phyloP scores from a whole-genome alignment of 2,797 vertebrate species.

The Hephaestus fuliginosus region DNA sequence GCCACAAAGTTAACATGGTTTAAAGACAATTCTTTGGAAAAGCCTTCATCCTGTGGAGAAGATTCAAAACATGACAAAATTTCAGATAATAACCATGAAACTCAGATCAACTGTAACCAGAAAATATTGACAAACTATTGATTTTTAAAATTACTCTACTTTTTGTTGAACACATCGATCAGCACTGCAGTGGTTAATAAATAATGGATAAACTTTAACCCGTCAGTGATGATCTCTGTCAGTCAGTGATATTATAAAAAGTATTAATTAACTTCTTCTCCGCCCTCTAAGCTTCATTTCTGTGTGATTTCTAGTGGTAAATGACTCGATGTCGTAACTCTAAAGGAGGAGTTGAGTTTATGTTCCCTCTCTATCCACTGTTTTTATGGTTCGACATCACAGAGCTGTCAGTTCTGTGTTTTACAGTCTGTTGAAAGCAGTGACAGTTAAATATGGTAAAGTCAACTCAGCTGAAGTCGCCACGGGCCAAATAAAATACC shows the following conservation, averaged over 20 bases:
- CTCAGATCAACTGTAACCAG: neutral
- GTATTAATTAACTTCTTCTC: too few species aligned
- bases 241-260: too few species aligned
- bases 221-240: too few species aligned
- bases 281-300: neutral
- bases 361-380: neutral
- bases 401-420: neutral
- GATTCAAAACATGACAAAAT: too few species aligned
- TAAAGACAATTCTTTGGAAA: too few species aligned
- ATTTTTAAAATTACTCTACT: too few species aligned
- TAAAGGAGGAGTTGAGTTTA: neutral
- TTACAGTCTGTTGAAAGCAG: constrained; percentile 6
- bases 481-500: neutral
- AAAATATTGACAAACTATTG: too few species aligned
- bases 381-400: neutral
- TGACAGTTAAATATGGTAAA: neutral
- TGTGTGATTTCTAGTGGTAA: neutral
- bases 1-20: too few species aligned
- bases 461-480: neutral
- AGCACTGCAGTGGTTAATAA: neutral
- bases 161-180: neutral
- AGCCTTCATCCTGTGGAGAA: too few species aligned
- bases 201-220: neutral
- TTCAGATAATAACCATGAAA: neutral
- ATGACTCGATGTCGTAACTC: neutral